A percentile compares a stretch with the other conserved stretches of the same genome.
These are phyloP conservation scores for Aromia moschata DNA, from an alignment of 2,888 invertebrate species.

Conservation along the genomic window DNA sequence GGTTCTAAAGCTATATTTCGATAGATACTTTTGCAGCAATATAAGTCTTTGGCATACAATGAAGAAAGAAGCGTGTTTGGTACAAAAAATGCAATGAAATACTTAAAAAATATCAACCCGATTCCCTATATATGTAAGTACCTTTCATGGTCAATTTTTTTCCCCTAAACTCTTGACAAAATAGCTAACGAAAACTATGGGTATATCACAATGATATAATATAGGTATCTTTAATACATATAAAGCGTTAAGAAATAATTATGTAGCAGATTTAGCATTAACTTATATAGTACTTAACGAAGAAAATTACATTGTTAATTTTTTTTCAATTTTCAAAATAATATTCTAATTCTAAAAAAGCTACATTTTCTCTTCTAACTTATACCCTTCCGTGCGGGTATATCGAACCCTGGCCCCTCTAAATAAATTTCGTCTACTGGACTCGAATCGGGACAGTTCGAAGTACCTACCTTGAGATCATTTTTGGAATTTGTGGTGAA, in stretches of 20 bases:
- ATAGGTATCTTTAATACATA: slow-evolving; percentile 53
- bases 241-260: slow-evolving; percentile 58
- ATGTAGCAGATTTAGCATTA: slow-evolving; percentile 50
- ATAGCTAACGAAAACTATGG: slow-evolving; percentile 49
- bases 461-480: neutral
- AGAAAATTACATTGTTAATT: neutral
- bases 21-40: slow-evolving; percentile 16
- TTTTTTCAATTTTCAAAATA: no score
- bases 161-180: slow-evolving; percentile 32
- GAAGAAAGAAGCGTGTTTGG: slow-evolving; percentile 33
- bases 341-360: no score
- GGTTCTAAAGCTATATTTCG: slow-evolving; percentile 10
- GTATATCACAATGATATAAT: slow-evolving; percentile 59
- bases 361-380: no score
- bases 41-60: slow-evolving; percentile 36
- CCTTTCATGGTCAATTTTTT: slow-evolving; percentile 27
- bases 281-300: slow-evolving; percentile 26
- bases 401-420: neutral
- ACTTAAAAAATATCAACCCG: slow-evolving; percentile 37
- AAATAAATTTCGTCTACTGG: neutral
- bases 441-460: neutral
- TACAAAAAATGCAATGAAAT: slow-evolving; percentile 40
- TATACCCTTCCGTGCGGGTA: no score
- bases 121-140: slow-evolving; percentile 42
- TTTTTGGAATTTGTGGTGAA: no score